Base-by-base conservation (phyloP, 2,113 vertebrate genomes). In the Perca schrenkii region DNA sequence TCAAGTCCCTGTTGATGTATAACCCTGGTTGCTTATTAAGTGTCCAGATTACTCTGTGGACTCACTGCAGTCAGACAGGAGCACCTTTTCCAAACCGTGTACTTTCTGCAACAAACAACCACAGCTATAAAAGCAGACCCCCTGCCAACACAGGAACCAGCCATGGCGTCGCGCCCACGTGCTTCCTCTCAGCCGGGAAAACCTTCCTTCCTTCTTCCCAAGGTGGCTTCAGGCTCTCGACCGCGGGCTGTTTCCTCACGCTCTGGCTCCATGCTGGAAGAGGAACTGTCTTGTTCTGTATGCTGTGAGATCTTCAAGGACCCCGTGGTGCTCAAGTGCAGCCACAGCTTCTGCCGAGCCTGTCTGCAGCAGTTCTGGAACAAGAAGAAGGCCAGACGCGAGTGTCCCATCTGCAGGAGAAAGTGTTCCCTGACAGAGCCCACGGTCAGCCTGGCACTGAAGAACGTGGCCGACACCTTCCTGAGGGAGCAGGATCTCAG, bases 301-400 rank as follows among this genome's bases (percentile, higher is more conserved):
- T 96, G 96, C 90, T 96, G 94, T 1, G 94, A 96, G 75, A 94
- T 96, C 74, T 96, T 96, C 86, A 87, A 65, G 25, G 95, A 96
- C 10, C 96, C 96, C 0, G 95, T 96, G 63, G 95, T 95, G 34
- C 95, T 96, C 7, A 94, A 95, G 81, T 96, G 96, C 85, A 96
- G 94, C 87, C 96, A 96, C 92, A 96, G 95, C 83, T 96, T 96
- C 93, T 96, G 96, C 84, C 87, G 91, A 8, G 70, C 58, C 56
- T 96, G 96, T 57, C 93, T 96, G 47, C 91, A 91, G 79, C 89
- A 92, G 80, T 95, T 95, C 91, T 96, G 95, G 95, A 94, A 79
- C 89, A 94, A 93, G 86, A 94, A 93, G 78, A 88, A 92, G 50
- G 67, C 92, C 58, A 79, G 90, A 67, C 93, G 94, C 0, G 95